Evolutionary conservation across 2,797 vertebrate genomes (phyloP).

Genomic region (Sebastes goodei): DNA sequence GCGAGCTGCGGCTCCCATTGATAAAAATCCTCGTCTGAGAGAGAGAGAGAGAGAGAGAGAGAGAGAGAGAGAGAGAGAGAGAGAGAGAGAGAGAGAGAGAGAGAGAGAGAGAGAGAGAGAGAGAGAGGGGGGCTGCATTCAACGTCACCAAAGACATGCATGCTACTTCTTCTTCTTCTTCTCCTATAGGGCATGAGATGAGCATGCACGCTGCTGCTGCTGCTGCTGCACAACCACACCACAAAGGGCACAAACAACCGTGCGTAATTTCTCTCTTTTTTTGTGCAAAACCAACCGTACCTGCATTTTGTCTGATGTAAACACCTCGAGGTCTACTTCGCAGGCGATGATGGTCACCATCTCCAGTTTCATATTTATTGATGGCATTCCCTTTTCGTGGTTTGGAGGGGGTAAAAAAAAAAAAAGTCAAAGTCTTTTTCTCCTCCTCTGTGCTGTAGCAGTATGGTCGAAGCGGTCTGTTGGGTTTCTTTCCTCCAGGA

Average conservation of each 20-base stretch:
- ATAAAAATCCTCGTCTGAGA: constrained; percentile 74
- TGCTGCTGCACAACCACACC: constrained; percentile 9
- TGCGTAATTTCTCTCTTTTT: background rate
- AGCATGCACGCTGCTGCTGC: constrained; percentile 42
- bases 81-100: background rate
- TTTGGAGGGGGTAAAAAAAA: constrained; percentile 10
- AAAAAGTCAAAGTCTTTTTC: constrained; percentile 36
- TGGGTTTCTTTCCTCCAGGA: background rate
- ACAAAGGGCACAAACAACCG: constrained; percentile 12
- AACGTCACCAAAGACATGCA: constrained; percentile 68
- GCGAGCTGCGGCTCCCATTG: constrained; percentile 81
- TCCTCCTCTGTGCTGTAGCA: background rate
- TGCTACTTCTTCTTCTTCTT: background rate
- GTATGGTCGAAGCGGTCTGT: background rate
- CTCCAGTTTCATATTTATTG: constrained; percentile 89
- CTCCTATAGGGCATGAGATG: background rate
- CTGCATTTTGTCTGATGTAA: constrained; percentile 88
- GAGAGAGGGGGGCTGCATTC: constrained; percentile 60
- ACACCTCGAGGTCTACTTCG: constrained; percentile 86
- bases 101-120: constrained; percentile 13
- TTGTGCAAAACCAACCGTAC: constrained; percentile 58
- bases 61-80: constrained; percentile 9
- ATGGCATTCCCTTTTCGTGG: constrained; percentile 83
- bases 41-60: background rate
- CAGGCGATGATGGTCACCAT: constrained; percentile 89